These are phyloP conservation scores for Cygnus olor DNA, from an alignment of 2,797 vertebrate genomes.

Conservation along the genomic window DNA sequence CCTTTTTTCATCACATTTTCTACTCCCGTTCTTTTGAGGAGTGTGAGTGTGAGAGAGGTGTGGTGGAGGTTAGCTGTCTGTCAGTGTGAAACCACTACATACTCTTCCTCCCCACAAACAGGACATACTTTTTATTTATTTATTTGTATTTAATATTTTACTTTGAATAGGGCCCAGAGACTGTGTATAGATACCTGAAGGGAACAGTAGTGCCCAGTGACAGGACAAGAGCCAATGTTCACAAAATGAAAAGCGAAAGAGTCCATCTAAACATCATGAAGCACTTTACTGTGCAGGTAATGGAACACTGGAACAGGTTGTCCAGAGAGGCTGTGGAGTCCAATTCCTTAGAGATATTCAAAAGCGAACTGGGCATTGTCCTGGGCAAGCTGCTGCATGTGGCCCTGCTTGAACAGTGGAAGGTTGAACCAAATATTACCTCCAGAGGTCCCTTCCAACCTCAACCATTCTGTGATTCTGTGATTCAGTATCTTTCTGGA, in stretches of 20 bases:
- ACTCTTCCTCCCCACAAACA: neutral
- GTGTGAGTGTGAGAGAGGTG: neutral
- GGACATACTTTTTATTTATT: too few species aligned
- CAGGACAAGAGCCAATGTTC: neutral
- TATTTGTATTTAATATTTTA: neutral
- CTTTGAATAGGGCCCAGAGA: neutral
- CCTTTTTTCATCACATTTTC: neutral
- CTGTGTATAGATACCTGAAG: neutral
- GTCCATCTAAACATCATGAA: neutral
- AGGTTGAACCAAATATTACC: neutral
- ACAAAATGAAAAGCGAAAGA: neutral
- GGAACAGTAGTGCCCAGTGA: neutral
- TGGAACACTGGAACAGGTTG: neutral
- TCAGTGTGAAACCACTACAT: neutral
- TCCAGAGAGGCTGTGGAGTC: neutral
- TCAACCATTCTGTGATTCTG: neutral
- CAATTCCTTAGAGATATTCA: neutral
- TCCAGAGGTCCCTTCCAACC: neutral
- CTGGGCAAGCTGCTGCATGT: neutral
- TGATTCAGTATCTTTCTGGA: neutral
- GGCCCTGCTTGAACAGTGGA: neutral
- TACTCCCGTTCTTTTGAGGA: neutral
- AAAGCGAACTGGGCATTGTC: neutral
- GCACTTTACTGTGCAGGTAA: neutral
- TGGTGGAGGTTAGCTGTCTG: neutral